Conservation (phyloP, 2,888 invertebrate genomes). For the Amphipoea oculea region DNA sequence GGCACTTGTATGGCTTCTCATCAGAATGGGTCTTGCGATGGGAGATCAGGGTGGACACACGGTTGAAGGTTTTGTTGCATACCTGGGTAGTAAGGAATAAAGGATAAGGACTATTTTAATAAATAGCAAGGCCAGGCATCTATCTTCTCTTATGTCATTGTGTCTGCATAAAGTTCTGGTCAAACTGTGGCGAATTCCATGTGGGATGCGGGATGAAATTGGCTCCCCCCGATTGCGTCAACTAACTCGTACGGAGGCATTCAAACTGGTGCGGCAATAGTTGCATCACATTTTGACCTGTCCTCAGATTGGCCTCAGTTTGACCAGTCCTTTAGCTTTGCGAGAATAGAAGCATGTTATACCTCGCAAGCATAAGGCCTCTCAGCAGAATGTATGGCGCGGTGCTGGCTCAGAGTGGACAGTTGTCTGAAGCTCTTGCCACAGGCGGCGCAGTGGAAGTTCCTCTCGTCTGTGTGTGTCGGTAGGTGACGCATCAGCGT, state of each 20-base stretch:
- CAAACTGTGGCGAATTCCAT: neutral
- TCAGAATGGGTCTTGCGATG: conserved; percentile 95
- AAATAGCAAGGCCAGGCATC: neutral
- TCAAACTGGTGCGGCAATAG: neutral
- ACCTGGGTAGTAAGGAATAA: conserved; percentile 77
- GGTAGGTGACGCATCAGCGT: conserved; percentile 94
- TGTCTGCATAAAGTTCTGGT: neutral
- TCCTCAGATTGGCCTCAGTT: neutral
- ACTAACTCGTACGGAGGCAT: neutral
- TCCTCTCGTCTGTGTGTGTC: conserved; percentile 94
- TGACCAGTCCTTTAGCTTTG: neutral
- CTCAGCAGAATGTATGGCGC: conserved; percentile 94
- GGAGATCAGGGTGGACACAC: conserved; percentile 95
- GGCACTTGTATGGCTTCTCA: conserved; percentile 93
- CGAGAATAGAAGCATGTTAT: neutral
- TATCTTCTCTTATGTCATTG: neutral
- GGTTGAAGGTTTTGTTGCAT: conserved; percentile 94
- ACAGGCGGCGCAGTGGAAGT: conserved; percentile 93
- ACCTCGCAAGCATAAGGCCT: conserved; percentile 93
- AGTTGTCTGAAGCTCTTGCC: conserved; percentile 94
- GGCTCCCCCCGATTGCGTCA: neutral
- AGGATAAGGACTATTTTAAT: neutral
- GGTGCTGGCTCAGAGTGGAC: conserved; percentile 94
- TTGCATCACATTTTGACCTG: neutral
- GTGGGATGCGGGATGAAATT: neutral